Conservation (phyloP, 2,888 invertebrate genomes). For the Plagodis dolabraria region DNA sequence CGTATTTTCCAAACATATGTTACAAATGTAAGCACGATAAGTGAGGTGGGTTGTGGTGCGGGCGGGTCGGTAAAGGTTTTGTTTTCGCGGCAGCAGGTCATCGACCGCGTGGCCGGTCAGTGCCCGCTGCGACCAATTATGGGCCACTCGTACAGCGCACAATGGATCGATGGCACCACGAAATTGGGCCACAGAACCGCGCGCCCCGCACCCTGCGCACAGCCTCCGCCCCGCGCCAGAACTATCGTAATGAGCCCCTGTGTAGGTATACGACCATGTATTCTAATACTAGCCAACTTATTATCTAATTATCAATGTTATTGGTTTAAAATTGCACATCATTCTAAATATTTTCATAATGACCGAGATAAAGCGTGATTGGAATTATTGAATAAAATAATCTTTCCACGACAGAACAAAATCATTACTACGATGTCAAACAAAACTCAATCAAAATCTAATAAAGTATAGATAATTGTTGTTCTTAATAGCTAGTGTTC, state of each 20-base stretch:
- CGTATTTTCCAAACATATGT: constrained; percentile 7
- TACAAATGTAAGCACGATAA: constrained; percentile 33
- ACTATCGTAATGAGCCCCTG: constrained; percentile 31
- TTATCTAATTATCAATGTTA: too few species aligned
- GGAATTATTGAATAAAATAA: too few species aligned
- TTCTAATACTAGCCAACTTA: neutral
- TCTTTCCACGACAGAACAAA: too few species aligned
- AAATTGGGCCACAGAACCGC: constrained; percentile 79
- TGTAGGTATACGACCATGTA: neutral
- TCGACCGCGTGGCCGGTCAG: constrained; percentile 80
- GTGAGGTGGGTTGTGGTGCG: constrained; percentile 47
- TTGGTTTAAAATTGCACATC: too few species aligned
- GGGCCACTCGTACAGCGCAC: constrained; percentile 84
- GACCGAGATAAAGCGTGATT: too few species aligned
- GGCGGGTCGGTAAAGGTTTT: constrained; percentile 67
- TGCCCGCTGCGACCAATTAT: constrained; percentile 84
- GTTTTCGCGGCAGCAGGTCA: constrained; percentile 79
- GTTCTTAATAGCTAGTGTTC: too few species aligned
- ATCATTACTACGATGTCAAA: too few species aligned
- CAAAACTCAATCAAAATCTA: too few species aligned
- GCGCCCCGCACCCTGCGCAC: constrained; percentile 45
- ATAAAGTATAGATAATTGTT: too few species aligned
- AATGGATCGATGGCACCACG: constrained; percentile 84
- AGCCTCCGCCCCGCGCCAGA: constrained; percentile 49
- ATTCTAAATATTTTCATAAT: too few species aligned